phyloP scores from a whole-genome alignment of 2,888 invertebrate species.

The Griposia aprilina region DNA sequence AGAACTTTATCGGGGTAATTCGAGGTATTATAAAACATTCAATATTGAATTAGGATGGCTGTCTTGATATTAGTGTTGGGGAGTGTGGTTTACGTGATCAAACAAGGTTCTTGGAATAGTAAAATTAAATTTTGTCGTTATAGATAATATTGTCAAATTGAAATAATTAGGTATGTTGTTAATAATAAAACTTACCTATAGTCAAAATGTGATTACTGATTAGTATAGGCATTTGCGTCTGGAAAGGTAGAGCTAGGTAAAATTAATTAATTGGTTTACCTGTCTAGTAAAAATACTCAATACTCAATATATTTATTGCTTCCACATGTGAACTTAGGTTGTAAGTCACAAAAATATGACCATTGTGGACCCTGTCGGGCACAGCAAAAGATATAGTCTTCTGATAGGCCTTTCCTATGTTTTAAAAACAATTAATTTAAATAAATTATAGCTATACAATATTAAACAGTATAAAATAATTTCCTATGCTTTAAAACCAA shows the following conservation, averaged over 20 bases:
- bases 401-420: not conserved
- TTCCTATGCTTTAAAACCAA: not conserved
- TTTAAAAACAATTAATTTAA: not conserved
- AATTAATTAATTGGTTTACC: not conserved
- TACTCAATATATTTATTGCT: too few relatives aligned
- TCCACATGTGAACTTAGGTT: too few relatives aligned
- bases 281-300: too few relatives aligned
- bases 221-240: not conserved
- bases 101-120: not conserved
- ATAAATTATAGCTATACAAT: not conserved
- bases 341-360: too few relatives aligned
- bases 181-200: not conserved
- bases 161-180: not conserved
- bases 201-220: not conserved
- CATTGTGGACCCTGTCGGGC: too few relatives aligned
- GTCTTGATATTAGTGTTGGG: conserved; percentile 3
- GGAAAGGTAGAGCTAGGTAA: too few relatives aligned
- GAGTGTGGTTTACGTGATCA: conserved; percentile 3
- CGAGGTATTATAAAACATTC: conserved; percentile 20
- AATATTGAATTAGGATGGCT: conserved; percentile 26
- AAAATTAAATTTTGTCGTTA: not conserved
- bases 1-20: conserved; percentile 26
- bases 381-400: too few relatives aligned
- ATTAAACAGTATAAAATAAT: too few relatives aligned
- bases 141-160: not conserved